phyloP scores from a whole-genome alignment of 2,797 vertebrate species.

The Hydrolagus colliei region DNA sequence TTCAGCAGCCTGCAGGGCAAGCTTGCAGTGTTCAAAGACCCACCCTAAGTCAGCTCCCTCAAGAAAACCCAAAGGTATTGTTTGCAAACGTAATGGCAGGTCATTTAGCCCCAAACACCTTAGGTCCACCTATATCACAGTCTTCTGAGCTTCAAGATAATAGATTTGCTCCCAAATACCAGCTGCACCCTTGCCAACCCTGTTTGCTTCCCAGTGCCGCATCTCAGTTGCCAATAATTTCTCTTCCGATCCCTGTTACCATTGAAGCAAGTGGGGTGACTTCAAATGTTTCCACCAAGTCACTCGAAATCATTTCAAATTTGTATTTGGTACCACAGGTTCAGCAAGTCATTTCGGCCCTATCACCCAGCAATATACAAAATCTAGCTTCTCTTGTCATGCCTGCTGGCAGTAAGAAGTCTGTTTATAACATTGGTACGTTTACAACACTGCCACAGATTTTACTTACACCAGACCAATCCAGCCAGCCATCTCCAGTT shows the following conservation, averaged over 20 bases:
- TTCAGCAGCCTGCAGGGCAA: constrained; percentile 61
- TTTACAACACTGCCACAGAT: constrained; percentile 77
- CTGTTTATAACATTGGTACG: constrained; percentile 61
- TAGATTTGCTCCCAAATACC: constrained; percentile 84
- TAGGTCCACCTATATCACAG: constrained; percentile 15
- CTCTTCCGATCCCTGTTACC: constrained; percentile 58
- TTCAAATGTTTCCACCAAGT: constrained; percentile 50
- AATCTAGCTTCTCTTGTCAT: constrained; percentile 62
- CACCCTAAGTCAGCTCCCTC: constrained; percentile 57
- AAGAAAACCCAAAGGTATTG: constrained; percentile 46
- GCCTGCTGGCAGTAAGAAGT: constrained; percentile 55
- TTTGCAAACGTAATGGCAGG: constrained; percentile 49
- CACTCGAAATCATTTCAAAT: constrained; percentile 57
- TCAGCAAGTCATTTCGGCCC: constrained; percentile 50
- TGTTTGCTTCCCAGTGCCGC: constrained; percentile 58
- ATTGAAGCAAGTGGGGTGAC: constrained; percentile 42
- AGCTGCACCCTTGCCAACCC: constrained; percentile 68
- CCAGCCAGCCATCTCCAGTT: constrained; percentile 49
- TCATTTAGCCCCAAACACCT: constrained; percentile 50
- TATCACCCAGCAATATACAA: constrained; percentile 37
- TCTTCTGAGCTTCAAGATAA: constrained; percentile 47
- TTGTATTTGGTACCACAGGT: constrained; percentile 54
- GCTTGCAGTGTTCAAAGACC: constrained; percentile 62
- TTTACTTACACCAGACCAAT: constrained; percentile 83
- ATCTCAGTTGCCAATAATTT: constrained; percentile 59